Conservation (phyloP, 2,113 vertebrate species). For the Triplophysa siluroides region DNA sequence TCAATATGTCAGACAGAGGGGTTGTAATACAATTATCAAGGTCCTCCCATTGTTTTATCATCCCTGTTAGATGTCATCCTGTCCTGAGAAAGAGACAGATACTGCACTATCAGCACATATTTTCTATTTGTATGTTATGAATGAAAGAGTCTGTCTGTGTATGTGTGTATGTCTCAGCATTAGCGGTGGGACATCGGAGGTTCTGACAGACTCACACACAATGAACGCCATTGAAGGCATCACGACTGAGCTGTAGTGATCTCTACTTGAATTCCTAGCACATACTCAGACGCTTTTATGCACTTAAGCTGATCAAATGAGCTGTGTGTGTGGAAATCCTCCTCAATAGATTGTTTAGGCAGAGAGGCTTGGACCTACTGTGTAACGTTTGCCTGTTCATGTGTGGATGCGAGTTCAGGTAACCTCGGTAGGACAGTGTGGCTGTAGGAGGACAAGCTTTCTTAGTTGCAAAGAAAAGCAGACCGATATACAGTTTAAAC, state of each 20-base stretch:
- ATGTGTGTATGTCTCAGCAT: constrained; percentile 29
- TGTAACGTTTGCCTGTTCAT: constrained; percentile 2
- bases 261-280: constrained; percentile 65
- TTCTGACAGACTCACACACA: constrained; percentile 57
- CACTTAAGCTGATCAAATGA: constrained; percentile 58
- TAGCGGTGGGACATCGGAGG: not conserved
- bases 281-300: constrained; percentile 54
- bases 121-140: constrained; percentile 24
- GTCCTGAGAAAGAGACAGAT: constrained; percentile 40
- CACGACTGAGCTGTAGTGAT: constrained; percentile 61
- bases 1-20: not conserved
- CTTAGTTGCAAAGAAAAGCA: constrained; percentile 4
- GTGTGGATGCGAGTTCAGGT: constrained; percentile 31
- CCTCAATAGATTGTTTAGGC: constrained; percentile 25
- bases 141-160: constrained; percentile 32
- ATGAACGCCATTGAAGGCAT: constrained; percentile 70
- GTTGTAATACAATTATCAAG: not conserved
- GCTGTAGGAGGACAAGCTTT: constrained; percentile 40
- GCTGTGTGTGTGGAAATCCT: constrained; percentile 41
- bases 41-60: constrained; percentile 56
- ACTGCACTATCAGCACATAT: constrained; percentile 60
- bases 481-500: not conserved
- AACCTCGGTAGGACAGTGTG: constrained; percentile 21
- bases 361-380: constrained; percentile 17
- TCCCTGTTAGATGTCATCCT: constrained; percentile 38